Percentiles rank a stretch among this genome's conserved stretches.
Conservation (phyloP, 2,888 invertebrate genomes). For the Osmoderma eremita region DNA sequence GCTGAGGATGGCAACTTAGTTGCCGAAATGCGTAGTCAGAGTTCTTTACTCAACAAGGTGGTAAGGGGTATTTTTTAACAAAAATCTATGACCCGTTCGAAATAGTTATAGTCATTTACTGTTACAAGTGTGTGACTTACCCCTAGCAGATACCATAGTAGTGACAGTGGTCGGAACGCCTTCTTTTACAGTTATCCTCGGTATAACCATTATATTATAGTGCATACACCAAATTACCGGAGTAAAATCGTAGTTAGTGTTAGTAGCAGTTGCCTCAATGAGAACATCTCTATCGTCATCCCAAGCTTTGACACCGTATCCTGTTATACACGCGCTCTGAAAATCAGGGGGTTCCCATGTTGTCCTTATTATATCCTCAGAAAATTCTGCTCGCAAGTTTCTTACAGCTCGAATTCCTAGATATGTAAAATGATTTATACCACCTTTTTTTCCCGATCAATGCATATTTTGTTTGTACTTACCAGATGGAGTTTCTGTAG, state of each 20-base stretch:
- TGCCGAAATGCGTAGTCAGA: too few species aligned
- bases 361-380: constrained; percentile 17
- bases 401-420: constrained; percentile 13
- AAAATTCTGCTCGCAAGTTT: background rate
- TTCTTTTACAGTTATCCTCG: background rate
- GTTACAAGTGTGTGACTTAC: constrained; percentile 3
- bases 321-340: constrained; percentile 23
- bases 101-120: background rate
- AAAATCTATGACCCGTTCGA: background rate
- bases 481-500: constrained; percentile 23
- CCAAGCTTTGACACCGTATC: constrained; percentile 35
- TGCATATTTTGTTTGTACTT: constrained; percentile 10
- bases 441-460: background rate
- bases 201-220: constrained; percentile 30
- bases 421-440: background rate
- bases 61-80: too few species aligned
- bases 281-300: background rate
- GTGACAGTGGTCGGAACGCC: background rate
- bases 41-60: too few species aligned
- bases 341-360: constrained; percentile 39
- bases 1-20: too few species aligned
- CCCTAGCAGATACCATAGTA: background rate
- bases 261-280: background rate
- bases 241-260: constrained; percentile 17
- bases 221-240: constrained; percentile 30